Evolutionary conservation across 2,113 vertebrate species (phyloP), one percentile per base, ranked within the genome.

Genomic region (Coryphaenoides rupestris): DNA sequence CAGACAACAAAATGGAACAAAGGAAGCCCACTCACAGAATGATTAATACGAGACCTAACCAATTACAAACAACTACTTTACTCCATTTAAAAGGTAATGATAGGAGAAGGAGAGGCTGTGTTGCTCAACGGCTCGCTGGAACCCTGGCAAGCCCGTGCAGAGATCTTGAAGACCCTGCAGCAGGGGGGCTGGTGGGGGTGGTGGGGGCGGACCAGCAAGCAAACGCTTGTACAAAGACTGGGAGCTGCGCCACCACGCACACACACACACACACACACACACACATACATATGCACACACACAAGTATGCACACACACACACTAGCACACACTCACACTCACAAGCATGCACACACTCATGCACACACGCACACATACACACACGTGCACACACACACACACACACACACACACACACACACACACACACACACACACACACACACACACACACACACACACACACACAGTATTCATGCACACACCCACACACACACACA

Each of bases 251-350:
- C 55, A 65, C 22, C 21, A 10, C 12, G 24, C 3, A 26, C 47
- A 28, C 33, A 65, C 16, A 17, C 60, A 33, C 28, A 19, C 17
- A 19, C n/a, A 52, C 16, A 24, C 60, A 62, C 46, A 24, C 60
- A 52, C 46, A 62, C 60, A 62, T 46, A 62, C 46, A 24, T 15
- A 62, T 16, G 19, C 60, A 62, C 60, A 46, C 33, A 61, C 19
- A 47, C 58, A 60, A 1, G 19, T 14, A 49, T n/a, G 24, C 28
- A 33, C 28, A 33, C 28, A 33, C 28, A 33, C 28, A 33, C 28
- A 33, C 28, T 6, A 4, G 10, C 28, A 33, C 28, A 33, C 26
- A 28, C 26, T 4, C 21, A 21, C 22, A 19, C 19, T 12, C 45
- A 33, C 59, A 61, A 4, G 19, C 58, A 60, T 13, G 16, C 52